phyloP scores from a whole-genome alignment of 1,140 invertebrate species.

The Drosophila albomicans region DNA sequence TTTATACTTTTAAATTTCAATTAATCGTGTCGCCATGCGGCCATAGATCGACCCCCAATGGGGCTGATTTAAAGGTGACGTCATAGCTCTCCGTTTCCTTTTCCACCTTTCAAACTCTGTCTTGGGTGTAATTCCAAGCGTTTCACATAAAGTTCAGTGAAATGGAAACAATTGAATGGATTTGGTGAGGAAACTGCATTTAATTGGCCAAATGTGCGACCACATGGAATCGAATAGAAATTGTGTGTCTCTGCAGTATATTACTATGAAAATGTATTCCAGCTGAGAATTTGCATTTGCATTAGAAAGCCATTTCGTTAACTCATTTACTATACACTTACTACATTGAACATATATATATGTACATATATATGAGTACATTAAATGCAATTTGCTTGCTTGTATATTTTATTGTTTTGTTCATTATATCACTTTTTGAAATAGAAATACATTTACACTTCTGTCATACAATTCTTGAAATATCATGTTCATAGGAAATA shows the following conservation, averaged over 20 bases:
- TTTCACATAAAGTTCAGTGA: slow-evolving; percentile 19
- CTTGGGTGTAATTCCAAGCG: slow-evolving; percentile 1
- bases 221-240: slow-evolving; percentile 8
- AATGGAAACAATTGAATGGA: slow-evolving; percentile 35
- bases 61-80: slow-evolving; percentile 16
- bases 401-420: no score
- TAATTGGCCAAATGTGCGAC: slow-evolving; percentile 20
- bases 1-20: slow-evolving; percentile 68
- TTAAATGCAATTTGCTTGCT: no score
- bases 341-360: no score
- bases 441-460: no score
- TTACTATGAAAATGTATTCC: slow-evolving; percentile 23
- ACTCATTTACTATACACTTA: no score
- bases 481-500: no score
- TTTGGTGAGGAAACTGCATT: no score
- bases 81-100: slow-evolving; percentile 1
- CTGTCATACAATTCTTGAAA: no score
- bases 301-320: neutral
- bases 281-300: neutral
- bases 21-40: slow-evolving; percentile 30
- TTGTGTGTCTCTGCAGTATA: slow-evolving; percentile 31
- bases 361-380: no score
- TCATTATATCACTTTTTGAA: no score
- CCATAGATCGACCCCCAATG: slow-evolving; percentile 25
- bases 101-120: neutral